These are phyloP conservation scores for Callaeas wilsoni DNA, from an alignment of 2,113 vertebrate species.

Conservation along the genomic window DNA sequence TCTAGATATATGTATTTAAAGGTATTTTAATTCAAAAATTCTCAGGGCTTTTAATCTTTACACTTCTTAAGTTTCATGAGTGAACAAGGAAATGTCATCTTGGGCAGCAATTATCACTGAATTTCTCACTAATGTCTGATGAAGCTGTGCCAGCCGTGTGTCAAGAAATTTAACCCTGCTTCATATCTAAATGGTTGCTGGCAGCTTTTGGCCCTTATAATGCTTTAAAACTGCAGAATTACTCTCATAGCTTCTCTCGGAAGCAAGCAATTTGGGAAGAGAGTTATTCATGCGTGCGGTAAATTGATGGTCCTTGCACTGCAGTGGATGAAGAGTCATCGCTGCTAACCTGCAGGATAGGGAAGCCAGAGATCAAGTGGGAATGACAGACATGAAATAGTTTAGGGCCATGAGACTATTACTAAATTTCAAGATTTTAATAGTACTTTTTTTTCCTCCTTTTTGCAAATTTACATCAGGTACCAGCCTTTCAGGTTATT, in stretches of 20 bases:
- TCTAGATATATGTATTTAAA: not conserved
- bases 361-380: not conserved
- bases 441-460: not conserved
- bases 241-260: not conserved
- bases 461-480: not conserved
- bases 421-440: not conserved
- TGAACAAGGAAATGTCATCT: not conserved
- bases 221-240: not conserved
- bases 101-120: not conserved
- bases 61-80: not conserved
- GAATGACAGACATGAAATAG: not conserved
- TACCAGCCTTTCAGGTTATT: not conserved
- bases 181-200: not conserved
- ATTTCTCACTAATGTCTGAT: not conserved
- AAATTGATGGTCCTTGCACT: not conserved
- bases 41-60: not conserved
- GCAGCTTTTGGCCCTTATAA: not conserved
- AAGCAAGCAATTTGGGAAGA: not conserved
- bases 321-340: not conserved
- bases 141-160: not conserved
- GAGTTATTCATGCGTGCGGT: not conserved
- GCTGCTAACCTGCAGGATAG: not conserved
- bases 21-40: not conserved
- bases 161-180: constrained; percentile 12
- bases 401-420: not conserved